Evolutionary conservation across 2,888 invertebrate species (phyloP).

Genomic region (Platerodrilus igneus): DNA sequence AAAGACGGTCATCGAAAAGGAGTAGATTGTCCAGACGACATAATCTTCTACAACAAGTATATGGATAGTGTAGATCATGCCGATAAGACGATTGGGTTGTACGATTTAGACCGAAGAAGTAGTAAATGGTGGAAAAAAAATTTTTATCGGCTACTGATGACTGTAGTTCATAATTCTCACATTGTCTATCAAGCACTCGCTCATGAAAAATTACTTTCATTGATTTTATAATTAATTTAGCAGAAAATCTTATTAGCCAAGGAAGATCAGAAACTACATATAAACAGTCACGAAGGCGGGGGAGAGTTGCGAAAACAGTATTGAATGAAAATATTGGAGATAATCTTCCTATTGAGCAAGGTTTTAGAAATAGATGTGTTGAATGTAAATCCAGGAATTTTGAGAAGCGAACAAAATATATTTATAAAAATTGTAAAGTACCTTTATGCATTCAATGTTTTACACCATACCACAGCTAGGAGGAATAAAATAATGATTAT

Average conservation of each 20-base stretch:
- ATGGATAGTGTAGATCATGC: conserved; percentile 12
- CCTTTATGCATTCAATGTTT: too few relatives aligned
- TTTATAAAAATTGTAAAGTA: too few relatives aligned
- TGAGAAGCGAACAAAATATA: too few relatives aligned
- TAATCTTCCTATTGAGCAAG: too few relatives aligned
- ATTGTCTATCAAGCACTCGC: conserved; percentile 9
- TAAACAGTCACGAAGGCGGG: conserved; percentile 9
- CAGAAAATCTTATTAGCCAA: conserved; percentile 9
- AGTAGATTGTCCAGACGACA: conserved; percentile 9
- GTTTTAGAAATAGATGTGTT: too few relatives aligned
- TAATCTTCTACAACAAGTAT: conserved; percentile 13
- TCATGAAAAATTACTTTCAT: conserved; percentile 11
- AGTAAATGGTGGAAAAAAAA: conserved; percentile 12
- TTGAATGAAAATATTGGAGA: too few relatives aligned
- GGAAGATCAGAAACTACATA: conserved; percentile 10
- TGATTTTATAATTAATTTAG: conserved; percentile 11
- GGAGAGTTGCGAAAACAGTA: too few relatives aligned
- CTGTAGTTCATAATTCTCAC: conserved; percentile 6
- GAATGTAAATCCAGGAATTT: too few relatives aligned
- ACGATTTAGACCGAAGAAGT: conserved; percentile 12
- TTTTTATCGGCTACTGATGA: conserved; percentile 10
- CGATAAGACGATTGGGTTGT: conserved; percentile 13
- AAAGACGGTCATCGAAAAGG: conserved; percentile 6
- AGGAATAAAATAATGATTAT: too few relatives aligned
- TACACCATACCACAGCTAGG: too few relatives aligned